phyloP scores from a whole-genome alignment of 2,888 invertebrate genomes.

The Spatulosminthurus flaviceps region DNA sequence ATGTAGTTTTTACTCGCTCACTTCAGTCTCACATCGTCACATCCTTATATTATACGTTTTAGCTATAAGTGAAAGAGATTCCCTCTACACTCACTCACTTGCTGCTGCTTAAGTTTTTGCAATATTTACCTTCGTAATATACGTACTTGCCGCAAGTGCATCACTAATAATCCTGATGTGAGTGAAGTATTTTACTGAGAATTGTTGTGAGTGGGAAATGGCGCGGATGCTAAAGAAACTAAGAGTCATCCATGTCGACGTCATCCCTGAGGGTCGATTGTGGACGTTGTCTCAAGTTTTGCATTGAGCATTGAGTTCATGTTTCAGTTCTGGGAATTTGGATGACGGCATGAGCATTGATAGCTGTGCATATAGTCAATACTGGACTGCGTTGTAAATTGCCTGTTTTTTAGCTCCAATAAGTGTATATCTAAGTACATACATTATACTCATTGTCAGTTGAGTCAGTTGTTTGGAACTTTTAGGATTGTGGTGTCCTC shows the following conservation, averaged over 20 bases:
- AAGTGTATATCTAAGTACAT: neutral
- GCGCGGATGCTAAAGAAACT: slow-evolving; percentile 2
- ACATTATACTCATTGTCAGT: too few species aligned
- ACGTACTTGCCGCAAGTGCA: neutral
- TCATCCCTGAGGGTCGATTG: neutral
- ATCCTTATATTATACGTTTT: too few species aligned
- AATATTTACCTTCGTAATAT: neutral
- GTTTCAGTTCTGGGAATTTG: neutral
- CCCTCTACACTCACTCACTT: too few species aligned
- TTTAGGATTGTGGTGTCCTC: too few species aligned
- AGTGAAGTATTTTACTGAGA: neutral
- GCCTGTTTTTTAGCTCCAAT: too few species aligned
- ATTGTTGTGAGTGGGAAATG: slow-evolving; percentile 8
- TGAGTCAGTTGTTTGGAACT: too few species aligned
- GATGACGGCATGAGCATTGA: neutral
- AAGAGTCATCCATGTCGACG: slow-evolving; percentile 14
- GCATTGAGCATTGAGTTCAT: too few species aligned
- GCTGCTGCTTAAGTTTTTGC: too few species aligned
- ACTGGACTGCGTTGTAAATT: neutral
- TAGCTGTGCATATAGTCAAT: too few species aligned
- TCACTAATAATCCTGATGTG: neutral
- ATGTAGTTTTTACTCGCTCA: too few species aligned
- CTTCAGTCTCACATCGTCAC: too few species aligned
- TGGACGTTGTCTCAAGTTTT: neutral
- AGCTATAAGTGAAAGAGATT: too few species aligned